Evolutionary conservation across 2,888 invertebrate genomes (phyloP), one percentile per base, ranked within the genome.

Genomic region (Acleris holmiana): DNA sequence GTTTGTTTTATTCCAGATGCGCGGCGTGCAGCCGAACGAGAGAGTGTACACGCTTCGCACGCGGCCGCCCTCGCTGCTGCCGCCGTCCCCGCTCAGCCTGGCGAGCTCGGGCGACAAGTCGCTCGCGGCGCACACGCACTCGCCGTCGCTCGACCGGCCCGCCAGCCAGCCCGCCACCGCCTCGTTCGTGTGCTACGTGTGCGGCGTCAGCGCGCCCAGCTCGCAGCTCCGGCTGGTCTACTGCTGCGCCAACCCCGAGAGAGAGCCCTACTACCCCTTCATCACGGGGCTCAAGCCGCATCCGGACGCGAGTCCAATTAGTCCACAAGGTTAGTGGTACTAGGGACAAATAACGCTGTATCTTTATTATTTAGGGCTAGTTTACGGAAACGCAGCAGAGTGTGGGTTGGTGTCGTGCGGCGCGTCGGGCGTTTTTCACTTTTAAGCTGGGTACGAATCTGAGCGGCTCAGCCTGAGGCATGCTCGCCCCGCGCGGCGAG

Each of bases 181-280:
- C 48, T 84, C 95, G 58, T 97, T 98, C 87, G 95, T 98, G 53
- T 98, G 98, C 90, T 98, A 97, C 89, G 97, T 97, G 63, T 98
- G 98, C 88, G 97, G 97, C 49, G 94, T 95, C 73, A 95, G 96
- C 80, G 96, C 96, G 80, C 95, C 96, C 66, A 96, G 96, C 67
- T 95, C 96, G 72, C 96, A 96, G 84, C 94, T 97, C 78, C 94
- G 97, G 69, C 94, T 97, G 75, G 94, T 98, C 65, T 97, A 97
- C 87, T 97, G 97, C 88, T 96, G 96, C 82, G 94, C 96, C 59
- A 97, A 97, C 88, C 95, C 96, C 0, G 97, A 97, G 80, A 93
- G 96, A 66, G 98, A 98, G 86, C 97, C 98, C 59, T 98, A 96
- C 87, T 98, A 97, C 91, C 97, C 98, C 15, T 97, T 97, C 86